phyloP scores from a whole-genome alignment of 2,888 invertebrate genomes.

The Eudemis profundana region DNA sequence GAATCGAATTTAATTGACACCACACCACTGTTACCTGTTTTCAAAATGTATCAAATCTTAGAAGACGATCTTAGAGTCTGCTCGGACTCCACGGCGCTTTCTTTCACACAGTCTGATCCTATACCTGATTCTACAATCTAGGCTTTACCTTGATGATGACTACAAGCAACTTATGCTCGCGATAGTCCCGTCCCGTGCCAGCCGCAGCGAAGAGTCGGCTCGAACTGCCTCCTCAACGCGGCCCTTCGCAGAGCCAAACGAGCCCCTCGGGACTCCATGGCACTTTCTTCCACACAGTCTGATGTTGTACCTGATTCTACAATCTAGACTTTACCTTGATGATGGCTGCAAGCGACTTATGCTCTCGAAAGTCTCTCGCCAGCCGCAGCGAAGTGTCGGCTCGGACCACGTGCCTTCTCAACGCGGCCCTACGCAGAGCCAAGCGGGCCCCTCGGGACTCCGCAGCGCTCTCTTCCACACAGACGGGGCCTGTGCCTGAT shows the following conservation, averaged over 20 bases:
- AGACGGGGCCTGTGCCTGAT: conserved; percentile 67
- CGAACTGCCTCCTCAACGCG: conserved; percentile 73
- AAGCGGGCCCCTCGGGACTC: conserved; percentile 74
- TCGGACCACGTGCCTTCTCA: conserved; percentile 72
- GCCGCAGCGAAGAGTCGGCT: conserved; percentile 62
- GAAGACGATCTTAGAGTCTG: too few relatives aligned
- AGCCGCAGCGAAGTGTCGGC: conserved; percentile 64
- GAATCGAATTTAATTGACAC: too few relatives aligned
- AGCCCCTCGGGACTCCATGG: too few relatives aligned
- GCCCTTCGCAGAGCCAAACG: conserved; percentile 73
- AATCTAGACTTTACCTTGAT: conserved; percentile 59
- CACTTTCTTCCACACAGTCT: too few relatives aligned
- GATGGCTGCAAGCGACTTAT: conserved; percentile 62
- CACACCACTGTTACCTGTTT: too few relatives aligned
- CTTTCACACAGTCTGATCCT: too few relatives aligned
- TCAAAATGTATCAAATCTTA: too few relatives aligned
- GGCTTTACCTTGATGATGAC: conserved; percentile 63
- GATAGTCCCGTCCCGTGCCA: conserved; percentile 58
- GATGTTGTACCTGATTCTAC: not conserved
- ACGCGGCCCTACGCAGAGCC: conserved; percentile 72
- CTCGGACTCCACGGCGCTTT: too few relatives aligned
- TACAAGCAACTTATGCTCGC: conserved; percentile 62
- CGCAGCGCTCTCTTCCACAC: conserved; percentile 74
- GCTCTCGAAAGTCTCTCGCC: conserved; percentile 57
- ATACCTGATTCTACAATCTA: not conserved